Evolutionary conservation across 2,113 vertebrate genomes (phyloP).

Genomic region (Etia nguti): DNA sequence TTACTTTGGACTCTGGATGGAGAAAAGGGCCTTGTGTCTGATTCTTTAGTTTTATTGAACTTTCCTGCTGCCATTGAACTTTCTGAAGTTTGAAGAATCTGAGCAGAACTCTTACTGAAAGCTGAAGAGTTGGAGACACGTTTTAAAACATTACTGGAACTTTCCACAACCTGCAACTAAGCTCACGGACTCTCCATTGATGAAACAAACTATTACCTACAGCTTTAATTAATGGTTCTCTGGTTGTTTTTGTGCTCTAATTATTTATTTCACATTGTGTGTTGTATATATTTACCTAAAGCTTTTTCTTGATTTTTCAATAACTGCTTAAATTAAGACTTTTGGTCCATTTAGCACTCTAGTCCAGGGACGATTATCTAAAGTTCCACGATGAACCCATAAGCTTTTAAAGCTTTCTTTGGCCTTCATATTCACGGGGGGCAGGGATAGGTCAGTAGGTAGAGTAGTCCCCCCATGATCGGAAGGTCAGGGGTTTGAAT

Average conservation of each 20-base stretch:
- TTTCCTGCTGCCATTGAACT: neutral
- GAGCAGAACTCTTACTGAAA: neutral
- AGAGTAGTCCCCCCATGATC: no score
- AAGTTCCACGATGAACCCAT: neutral
- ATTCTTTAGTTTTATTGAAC: neutral
- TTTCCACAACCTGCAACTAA: neutral
- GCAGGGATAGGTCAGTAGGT: no score
- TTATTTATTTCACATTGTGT: neutral
- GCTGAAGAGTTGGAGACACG: neutral
- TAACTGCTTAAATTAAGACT: neutral
- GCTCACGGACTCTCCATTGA: neutral
- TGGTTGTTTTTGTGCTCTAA: neutral
- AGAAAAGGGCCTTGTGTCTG: neutral
- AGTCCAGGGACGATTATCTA: neutral
- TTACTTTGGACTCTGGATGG: neutral
- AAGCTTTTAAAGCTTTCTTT: neutral
- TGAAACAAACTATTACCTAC: neutral
- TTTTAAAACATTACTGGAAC: neutral
- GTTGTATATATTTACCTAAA: slow-evolving; percentile 14
- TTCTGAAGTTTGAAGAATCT: neutral
- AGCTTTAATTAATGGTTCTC: neutral
- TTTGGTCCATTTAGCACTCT: neutral
- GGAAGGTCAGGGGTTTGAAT: no score
- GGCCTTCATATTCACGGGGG: no score
- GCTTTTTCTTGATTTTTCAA: neutral